Percentiles rank a stretch among this genome's conserved stretches.
Conservation (phyloP, 2,797 vertebrate genomes). For the Hemitrygon akajei region DNA sequence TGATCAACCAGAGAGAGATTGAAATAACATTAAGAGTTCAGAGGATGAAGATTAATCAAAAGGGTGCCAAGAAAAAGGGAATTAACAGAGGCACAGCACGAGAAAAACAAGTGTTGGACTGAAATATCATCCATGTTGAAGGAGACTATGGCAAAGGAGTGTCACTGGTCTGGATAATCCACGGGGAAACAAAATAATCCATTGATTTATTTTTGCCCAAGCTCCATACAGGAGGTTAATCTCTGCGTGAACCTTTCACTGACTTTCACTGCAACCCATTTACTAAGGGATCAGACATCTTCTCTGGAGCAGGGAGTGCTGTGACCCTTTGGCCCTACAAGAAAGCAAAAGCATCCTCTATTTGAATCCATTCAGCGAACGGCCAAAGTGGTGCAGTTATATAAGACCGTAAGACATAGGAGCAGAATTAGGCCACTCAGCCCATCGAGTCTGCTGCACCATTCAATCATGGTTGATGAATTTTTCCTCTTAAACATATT, state of each 20-base stretch:
- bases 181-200: background rate
- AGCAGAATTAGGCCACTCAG: no score
- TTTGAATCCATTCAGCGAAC: background rate
- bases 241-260: background rate
- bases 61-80: background rate
- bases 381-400: background rate
- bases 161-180: background rate
- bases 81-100: background rate
- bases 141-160: background rate
- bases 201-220: background rate
- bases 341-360: background rate
- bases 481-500: no score
- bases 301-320: background rate
- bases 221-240: background rate
- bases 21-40: background rate
- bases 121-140: background rate
- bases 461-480: no score
- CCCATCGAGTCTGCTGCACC: no score
- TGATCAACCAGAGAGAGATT: background rate
- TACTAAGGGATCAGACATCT: background rate
- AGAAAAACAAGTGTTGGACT: background rate
- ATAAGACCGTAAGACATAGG: no score
- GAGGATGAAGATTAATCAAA: background rate
- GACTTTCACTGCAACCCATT: background rate
- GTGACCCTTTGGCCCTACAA: background rate